These are phyloP conservation scores for Myrmecobius fasciatus DNA, from an alignment of 2,113 vertebrate genomes.

Conservation along the genomic window DNA sequence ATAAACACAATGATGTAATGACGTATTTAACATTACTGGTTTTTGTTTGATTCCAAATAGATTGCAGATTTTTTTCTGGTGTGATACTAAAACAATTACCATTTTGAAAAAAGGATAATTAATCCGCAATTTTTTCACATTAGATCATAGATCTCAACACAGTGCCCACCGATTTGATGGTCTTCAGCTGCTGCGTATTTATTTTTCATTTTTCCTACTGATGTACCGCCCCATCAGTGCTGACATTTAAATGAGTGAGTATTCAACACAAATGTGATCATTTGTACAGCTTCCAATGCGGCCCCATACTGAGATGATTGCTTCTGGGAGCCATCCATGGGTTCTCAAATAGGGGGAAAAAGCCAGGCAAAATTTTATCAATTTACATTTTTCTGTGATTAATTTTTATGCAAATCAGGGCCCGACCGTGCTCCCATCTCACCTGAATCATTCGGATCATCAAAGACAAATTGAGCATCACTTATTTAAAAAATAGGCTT, in stretches of 20 bases:
- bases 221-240: conserved; percentile 90
- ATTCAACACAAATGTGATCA: conserved; percentile 95
- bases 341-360: conserved; percentile 87
- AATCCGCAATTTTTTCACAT: conserved; percentile 93
- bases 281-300: conserved; percentile 92
- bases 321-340: conserved; percentile 90
- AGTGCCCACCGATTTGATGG: conserved; percentile 86
- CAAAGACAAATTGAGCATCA: conserved; percentile 92
- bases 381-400: conserved; percentile 96
- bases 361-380: conserved; percentile 91
- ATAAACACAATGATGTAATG: conserved; percentile 89
- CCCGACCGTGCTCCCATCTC: conserved; percentile 90
- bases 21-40: conserved; percentile 85
- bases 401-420: conserved; percentile 94
- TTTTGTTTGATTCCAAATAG: conserved; percentile 92
- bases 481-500: conserved; percentile 93
- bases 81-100: conserved; percentile 94
- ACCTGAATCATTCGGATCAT: conserved; percentile 94
- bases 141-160: conserved; percentile 90
- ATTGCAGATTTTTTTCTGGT: conserved; percentile 88
- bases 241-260: conserved; percentile 99
- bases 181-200: conserved; percentile 89
- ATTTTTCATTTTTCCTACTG: conserved; percentile 86
- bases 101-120: conserved; percentile 93
- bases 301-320: conserved; percentile 97